These are phyloP conservation scores for Rotaria macrura DNA, from an alignment of 2,888 invertebrate genomes.

Conservation along the genomic window DNA sequence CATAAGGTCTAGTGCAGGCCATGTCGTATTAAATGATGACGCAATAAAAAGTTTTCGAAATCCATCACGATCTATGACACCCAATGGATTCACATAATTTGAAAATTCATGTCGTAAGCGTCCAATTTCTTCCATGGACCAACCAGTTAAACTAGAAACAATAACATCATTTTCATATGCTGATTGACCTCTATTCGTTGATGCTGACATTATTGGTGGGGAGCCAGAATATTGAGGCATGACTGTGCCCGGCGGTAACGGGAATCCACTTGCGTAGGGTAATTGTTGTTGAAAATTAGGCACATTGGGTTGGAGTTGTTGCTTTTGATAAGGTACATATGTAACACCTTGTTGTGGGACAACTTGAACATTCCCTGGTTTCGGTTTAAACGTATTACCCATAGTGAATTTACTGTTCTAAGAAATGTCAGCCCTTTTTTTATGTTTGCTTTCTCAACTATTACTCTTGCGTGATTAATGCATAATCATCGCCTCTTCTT, in stretches of 20 bases:
- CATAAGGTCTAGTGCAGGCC: background rate
- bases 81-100: background rate
- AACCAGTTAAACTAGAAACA: background rate
- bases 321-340: background rate
- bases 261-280: too few species aligned
- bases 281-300: background rate
- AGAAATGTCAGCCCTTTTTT: too few species aligned
- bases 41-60: background rate
- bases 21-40: background rate
- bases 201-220: background rate
- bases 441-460: too few species aligned
- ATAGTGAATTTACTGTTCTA: too few species aligned
- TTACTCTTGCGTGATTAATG: too few species aligned
- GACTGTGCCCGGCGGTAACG: too few species aligned
- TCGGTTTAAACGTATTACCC: too few species aligned
- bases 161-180: background rate
- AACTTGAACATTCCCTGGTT: too few species aligned
- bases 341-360: too few species aligned
- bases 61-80: background rate
- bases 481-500: too few species aligned
- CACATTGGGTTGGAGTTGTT: background rate
- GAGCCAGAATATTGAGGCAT: too few species aligned
- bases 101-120: background rate
- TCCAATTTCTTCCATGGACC: background rate
- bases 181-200: background rate